These are phyloP conservation scores for Drosophila ezoana DNA, from an alignment of 2,888 invertebrate genomes.

Conservation along the genomic window DNA sequence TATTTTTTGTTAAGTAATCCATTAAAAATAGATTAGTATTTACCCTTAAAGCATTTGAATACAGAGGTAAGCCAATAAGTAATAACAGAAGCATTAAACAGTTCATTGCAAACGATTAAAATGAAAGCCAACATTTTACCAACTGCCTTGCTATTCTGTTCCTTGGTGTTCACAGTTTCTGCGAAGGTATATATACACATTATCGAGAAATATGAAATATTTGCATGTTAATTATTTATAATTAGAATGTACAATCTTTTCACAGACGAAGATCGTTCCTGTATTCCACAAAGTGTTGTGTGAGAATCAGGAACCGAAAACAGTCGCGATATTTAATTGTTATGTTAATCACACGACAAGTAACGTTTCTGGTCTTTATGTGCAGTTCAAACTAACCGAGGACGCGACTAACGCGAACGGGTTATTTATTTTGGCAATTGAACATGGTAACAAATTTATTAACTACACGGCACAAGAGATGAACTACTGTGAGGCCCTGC, in stretches of 20 bases:
- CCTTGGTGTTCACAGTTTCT: background rate
- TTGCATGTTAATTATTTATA: background rate
- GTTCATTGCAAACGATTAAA: slow-evolving; percentile 1
- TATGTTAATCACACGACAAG: slow-evolving; percentile 3
- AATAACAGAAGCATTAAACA: background rate
- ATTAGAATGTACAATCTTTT: background rate
- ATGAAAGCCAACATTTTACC: background rate
- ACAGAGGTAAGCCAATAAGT: background rate
- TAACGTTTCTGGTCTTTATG: slow-evolving; percentile 3
- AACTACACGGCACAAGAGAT: slow-evolving; percentile 27
- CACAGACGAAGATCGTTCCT: slow-evolving; percentile 11
- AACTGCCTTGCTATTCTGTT: background rate
- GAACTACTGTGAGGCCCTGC: slow-evolving; percentile 31
- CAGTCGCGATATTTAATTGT: slow-evolving; percentile 22
- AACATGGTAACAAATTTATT: background rate
- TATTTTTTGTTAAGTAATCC: background rate
- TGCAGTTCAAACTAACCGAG: background rate
- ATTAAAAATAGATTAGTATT: slow-evolving; percentile 9
- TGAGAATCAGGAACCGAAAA: slow-evolving; percentile 12
- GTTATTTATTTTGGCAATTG: slow-evolving; percentile 9
- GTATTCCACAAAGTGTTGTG: slow-evolving; percentile 35
- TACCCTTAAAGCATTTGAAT: background rate
- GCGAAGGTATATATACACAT: no score
- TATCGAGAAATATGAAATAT: no score
- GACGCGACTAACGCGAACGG: slow-evolving; percentile 14